Evolutionary conservation across 2,888 invertebrate species (phyloP), one percentile per base, ranked within the genome.

Genomic region (Syrista parreyssii): DNA sequence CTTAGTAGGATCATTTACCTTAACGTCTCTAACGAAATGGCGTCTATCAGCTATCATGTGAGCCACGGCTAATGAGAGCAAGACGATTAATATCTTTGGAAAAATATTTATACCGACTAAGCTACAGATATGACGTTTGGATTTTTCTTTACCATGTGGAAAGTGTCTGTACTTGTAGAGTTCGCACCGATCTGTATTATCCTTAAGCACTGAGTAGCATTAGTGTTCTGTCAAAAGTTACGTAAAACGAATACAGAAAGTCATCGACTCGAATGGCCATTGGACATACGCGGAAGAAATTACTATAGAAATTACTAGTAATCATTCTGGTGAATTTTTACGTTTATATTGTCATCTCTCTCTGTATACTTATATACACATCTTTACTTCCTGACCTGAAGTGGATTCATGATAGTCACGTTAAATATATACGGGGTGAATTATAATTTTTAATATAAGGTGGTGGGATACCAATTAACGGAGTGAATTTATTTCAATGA

Each of bases 1-100:
- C 80, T 73, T 76, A 33, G 69, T 23, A 9, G 23, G 23, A 55
- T 55, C 55, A 9, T 55, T 55, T 55, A 55, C 55, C 55, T 55
- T 55, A 55, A 55, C 23, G 55, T 23, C 55, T 9, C 2, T 23
- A 55, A 55, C 23, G 23, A 55, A 55, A 55, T 23, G 23, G 55
- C 55, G 23, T 55, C 55, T 55, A 55, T 55, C 15, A 23, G 23
- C 23, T 55, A 2, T 55, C 55, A 55, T 23, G 1, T 55, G 23
- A 55, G 9, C 9, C 55, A 2, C 2, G 9, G 23, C 23, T 55
- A 55, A 55, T 9, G 23, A 55, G 55, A 9, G 55, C 55, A 55
- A 23, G 55, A 9, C 9, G 55, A 55, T 55, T 55, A 23, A 55
- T 55, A 23, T 2, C 6, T 9, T 6, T 2, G 23, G 23, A 55